Base-by-base conservation (phyloP, 2,888 invertebrate genomes). In the Geotrupes spiniger region DNA sequence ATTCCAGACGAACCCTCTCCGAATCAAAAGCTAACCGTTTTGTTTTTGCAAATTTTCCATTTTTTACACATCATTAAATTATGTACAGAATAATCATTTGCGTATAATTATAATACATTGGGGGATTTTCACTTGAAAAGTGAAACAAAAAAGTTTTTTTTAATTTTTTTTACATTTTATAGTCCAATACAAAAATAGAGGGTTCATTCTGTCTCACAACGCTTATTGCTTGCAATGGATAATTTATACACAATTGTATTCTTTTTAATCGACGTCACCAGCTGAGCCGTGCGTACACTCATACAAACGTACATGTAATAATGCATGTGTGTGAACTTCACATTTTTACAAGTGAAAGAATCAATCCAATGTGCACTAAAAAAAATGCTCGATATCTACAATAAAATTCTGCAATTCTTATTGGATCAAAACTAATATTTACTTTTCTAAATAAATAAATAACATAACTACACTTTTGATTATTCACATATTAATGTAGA, bases 121-220 rank as follows among this genome's bases (percentile, higher is more conserved):
- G 64, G 59, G n/a, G n/a, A n/a, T n/a, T n/a, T 63, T 66, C 63
- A 65, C 63, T 64, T 61, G 58, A 59, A 58, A 61, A 65, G 64
- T 65, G 63, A 65, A 66, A 65, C 63, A 61, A 66, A 63, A 62
- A 60, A 33, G 8, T 14, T 14, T 5, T 14, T 14, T 15, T 52
- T 65, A 60, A 60, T 63, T 64, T 66, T 66, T 63, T 63, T 63
- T 60, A 66, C 28, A 45, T 36, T 33, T 65, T 67, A 71, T 71
- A 71, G 71, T 72, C 66, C 68, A 69, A 71, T 74, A 74, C 71
- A 75, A 75, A 75, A 75, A 75, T 75, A 75, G 74, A 74, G 74
- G 74, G 73, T 74, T 71, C 69, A 69, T 71, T 71, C 69, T 72
- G 69, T 66, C 63, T 72, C 71, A 72, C 70, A 72, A 73, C 70